These are phyloP conservation scores for Sinocyclocheilus rhinocerous DNA, from an alignment of 2,113 vertebrate genomes.

Conservation along the genomic window DNA sequence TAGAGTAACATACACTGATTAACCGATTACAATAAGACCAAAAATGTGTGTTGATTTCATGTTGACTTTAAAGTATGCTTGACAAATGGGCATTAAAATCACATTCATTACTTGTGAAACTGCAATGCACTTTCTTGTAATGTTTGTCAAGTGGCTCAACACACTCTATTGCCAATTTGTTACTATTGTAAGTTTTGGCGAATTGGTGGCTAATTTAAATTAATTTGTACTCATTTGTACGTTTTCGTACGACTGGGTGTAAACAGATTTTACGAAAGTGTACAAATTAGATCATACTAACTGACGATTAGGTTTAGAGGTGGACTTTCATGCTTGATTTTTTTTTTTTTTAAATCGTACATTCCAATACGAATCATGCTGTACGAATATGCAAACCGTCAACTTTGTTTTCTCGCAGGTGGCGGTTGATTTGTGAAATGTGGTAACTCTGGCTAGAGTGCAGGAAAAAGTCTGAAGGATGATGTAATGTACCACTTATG, in stretches of 20 bases:
- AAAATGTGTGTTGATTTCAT: background rate
- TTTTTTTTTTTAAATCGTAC: background rate
- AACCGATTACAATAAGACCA: background rate
- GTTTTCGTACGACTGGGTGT: background rate
- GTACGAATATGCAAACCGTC: too few relatives aligned
- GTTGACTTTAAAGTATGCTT: background rate
- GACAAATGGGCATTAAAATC: background rate
- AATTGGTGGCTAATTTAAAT: background rate
- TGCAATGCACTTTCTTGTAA: background rate
- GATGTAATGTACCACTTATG: background rate
- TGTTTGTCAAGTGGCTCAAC: background rate
- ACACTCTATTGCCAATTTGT: background rate
- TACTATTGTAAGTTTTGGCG: background rate
- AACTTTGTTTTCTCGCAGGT: too few relatives aligned
- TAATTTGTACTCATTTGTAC: background rate
- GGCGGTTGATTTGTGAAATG: background rate
- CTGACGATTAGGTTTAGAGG: background rate
- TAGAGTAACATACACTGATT: background rate
- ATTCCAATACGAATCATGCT: background rate
- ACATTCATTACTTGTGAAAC: background rate
- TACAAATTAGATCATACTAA: background rate
- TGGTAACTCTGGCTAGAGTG: background rate
- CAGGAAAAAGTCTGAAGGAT: background rate
- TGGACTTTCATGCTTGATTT: background rate
- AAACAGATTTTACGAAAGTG: background rate